Conservation (phyloP, 2,113 vertebrate species). For the Eurystomus gularis region DNA sequence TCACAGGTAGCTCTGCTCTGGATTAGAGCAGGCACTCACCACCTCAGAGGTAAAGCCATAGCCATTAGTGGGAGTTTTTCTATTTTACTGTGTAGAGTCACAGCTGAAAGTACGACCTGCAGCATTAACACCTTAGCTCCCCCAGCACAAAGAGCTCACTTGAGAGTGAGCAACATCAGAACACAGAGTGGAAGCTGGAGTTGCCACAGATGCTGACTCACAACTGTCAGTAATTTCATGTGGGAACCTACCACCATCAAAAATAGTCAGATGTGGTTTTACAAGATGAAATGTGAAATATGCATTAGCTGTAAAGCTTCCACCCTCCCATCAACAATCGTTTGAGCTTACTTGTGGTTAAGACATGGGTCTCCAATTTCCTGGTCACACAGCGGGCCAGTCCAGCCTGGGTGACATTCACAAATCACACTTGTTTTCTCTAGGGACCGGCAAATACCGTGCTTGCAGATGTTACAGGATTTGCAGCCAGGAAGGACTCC, state of each 20-base stretch:
- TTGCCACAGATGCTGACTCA: background rate
- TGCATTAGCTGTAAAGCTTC: background rate
- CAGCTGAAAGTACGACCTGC: background rate
- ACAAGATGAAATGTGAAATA: background rate
- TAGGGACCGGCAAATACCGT: constrained; percentile 86
- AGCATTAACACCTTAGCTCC: background rate
- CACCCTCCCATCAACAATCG: background rate
- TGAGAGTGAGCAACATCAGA: background rate
- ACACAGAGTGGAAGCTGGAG: background rate
- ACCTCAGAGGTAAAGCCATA: background rate
- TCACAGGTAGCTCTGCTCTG: background rate
- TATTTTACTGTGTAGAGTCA: background rate
- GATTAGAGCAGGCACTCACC: background rate
- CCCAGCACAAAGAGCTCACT: background rate
- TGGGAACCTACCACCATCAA: background rate
- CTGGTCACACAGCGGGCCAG: constrained; percentile 87
- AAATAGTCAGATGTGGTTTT: background rate
- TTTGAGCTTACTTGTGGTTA: constrained; percentile 81
- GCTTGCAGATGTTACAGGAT: constrained; percentile 91
- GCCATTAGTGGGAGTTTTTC: background rate
- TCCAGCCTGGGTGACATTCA: constrained; percentile 88
- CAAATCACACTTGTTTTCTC: constrained; percentile 90
- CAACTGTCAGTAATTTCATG: background rate
- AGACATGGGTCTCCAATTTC: constrained; percentile 81
- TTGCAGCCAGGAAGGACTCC: constrained; percentile 91